Evolutionary conservation across 2,888 invertebrate genomes (phyloP).

Genomic region (Stenchaetothrips biformis): DNA sequence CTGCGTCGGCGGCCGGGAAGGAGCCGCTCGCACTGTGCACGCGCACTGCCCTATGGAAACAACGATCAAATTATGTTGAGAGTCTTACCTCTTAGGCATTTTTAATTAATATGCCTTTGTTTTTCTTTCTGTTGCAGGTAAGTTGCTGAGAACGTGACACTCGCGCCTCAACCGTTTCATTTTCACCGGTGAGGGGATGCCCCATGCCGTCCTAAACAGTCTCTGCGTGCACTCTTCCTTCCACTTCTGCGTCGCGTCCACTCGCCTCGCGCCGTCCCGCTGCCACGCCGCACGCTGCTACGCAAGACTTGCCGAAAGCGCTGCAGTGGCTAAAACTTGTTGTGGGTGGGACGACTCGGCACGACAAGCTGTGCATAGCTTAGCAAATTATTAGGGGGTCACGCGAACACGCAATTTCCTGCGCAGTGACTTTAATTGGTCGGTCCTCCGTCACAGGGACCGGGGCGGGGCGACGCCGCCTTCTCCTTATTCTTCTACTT

Average conservation of each 20-base stretch:
- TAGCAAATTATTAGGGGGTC: constrained; percentile 19
- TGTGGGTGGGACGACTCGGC: not conserved
- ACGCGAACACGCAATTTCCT: constrained; percentile 22
- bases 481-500: not conserved
- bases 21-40: no score
- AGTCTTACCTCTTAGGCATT: not conserved
- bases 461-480: not conserved
- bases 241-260: no score
- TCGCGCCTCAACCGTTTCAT: not conserved
- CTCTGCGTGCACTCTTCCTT: no score
- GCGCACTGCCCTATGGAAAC: no score
- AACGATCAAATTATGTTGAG: no score
- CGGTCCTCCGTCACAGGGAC: constrained; percentile 6
- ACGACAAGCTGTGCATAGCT: not conserved
- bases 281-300: no score
- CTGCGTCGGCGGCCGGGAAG: no score
- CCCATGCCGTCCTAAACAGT: no score
- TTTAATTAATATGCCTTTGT: not conserved
- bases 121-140: not conserved
- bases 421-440: constrained; percentile 19
- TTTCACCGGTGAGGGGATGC: no score
- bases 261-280: no score
- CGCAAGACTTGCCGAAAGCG: no score
- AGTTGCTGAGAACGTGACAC: not conserved
- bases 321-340: no score